phyloP scores from a whole-genome alignment of 1,140 invertebrate genomes.

The Copidosoma floridanum region DNA sequence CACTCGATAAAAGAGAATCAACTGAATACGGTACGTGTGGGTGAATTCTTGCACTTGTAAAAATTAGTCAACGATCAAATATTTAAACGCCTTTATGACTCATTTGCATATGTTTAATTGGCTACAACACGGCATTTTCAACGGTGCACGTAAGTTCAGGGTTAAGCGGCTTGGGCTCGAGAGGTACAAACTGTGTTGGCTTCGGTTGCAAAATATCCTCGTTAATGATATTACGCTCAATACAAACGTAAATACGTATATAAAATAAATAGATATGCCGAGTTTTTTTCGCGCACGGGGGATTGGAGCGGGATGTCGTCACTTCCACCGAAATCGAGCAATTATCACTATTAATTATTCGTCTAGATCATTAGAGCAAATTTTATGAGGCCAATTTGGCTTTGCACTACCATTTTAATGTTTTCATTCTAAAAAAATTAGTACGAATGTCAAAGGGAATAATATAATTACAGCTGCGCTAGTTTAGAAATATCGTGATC shows the following conservation, averaged over 20 bases:
- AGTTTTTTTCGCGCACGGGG: not conserved
- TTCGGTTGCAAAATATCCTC: constrained; percentile 2
- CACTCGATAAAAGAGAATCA: no score
- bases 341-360: constrained; percentile 4
- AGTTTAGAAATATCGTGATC: not conserved
- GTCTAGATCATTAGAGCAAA: constrained; percentile 4
- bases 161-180: not conserved
- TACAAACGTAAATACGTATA: not conserved
- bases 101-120: no score
- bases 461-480: not conserved
- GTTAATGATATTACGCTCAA: not conserved
- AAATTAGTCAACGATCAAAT: no score
- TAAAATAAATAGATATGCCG: not conserved
- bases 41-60: no score
- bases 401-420: not conserved
- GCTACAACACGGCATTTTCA: not conserved
- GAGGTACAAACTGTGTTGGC: no score
- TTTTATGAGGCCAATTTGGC: constrained; percentile 1
- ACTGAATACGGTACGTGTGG: no score
- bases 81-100: no score
- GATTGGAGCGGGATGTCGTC: not conserved
- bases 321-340: not conserved
- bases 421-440: not conserved
- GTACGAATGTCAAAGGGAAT: not conserved
- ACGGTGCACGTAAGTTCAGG: not conserved